phyloP scores from a whole-genome alignment of 2,113 vertebrate species.

The Numida meleagris region DNA sequence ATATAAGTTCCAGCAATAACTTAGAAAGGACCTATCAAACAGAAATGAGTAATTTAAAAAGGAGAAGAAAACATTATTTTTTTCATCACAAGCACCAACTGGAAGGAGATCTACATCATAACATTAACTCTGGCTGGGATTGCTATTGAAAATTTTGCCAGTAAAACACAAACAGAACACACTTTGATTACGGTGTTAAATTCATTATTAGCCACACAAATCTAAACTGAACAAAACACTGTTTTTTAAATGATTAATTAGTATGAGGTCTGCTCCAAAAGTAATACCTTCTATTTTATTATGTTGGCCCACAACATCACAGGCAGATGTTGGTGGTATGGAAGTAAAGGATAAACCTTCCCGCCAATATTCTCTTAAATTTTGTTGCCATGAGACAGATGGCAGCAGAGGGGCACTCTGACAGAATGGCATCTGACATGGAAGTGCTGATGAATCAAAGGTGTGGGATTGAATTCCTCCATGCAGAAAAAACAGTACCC shows the following conservation, averaged over 20 bases:
- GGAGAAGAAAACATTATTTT: background rate
- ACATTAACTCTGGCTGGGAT: constrained; percentile 66
- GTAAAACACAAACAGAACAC: constrained; percentile 31
- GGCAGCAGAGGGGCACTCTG: background rate
- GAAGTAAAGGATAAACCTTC: too few species aligned
- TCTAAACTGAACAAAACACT: constrained; percentile 73
- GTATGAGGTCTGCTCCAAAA: background rate
- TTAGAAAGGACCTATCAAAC: background rate
- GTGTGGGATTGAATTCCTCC: background rate
- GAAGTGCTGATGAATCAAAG: background rate
- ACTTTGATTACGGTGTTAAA: constrained; percentile 66
- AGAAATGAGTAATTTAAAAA: background rate
- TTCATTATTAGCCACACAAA: constrained; percentile 59
- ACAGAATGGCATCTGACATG: background rate
- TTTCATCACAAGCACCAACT: constrained; percentile 5
- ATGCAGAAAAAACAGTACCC: background rate
- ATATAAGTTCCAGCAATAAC: background rate
- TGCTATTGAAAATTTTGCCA: constrained; percentile 54
- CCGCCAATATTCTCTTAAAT: background rate
- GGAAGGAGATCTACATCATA: constrained; percentile 34
- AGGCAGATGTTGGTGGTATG: too few species aligned
- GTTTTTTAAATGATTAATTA: constrained; percentile 80
- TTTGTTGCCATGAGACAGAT: background rate
- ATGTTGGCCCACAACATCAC: too few species aligned
- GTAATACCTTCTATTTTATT: too few species aligned